A percentile compares a stretch with the other conserved stretches of the same genome.
Evolutionary conservation across 53 echinoderm and acorn worm genomes (phyloP).

Genomic region (Echinarachnius parma): DNA sequence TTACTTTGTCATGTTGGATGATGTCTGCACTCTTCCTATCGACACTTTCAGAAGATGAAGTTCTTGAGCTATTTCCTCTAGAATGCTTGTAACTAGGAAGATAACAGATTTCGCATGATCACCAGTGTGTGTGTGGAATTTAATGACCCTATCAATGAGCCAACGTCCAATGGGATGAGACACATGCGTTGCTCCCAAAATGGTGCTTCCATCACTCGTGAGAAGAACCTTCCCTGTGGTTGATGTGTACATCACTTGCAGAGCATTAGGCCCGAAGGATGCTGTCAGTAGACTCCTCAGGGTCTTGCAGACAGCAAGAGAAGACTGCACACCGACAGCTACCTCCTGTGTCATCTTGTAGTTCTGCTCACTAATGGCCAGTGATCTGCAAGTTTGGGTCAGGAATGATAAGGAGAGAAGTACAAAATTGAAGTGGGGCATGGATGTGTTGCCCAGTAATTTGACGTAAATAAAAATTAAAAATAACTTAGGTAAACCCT

Average conservation of each 20-base stretch:
- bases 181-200: constrained; percentile 54
- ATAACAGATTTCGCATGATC: constrained; percentile 58
- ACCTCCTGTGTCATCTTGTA: constrained; percentile 41
- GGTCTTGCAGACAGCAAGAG: constrained; percentile 45
- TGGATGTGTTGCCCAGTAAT: too few species aligned
- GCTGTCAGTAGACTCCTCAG: constrained; percentile 44
- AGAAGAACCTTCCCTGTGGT: constrained; percentile 58
- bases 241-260: constrained; percentile 63
- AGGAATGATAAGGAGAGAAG: too few species aligned
- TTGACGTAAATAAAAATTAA: too few species aligned
- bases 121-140: constrained; percentile 48
- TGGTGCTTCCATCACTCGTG: constrained; percentile 62
- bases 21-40: background rate
- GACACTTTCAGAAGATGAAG: background rate
- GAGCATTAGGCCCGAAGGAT: constrained; percentile 62
- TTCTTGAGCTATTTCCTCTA: constrained; percentile 42
- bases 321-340: constrained; percentile 25
- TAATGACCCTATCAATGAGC: constrained; percentile 44
- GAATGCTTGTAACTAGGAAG: constrained; percentile 38
- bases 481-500: too few species aligned
- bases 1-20: constrained; percentile 7
- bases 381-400: too few species aligned
- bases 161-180: constrained; percentile 67
- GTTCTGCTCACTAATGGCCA: too few species aligned
- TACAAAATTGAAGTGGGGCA: too few species aligned